A percentile compares a stretch with the other conserved stretches of the same genome.
Evolutionary conservation across 2,113 vertebrate genomes (phyloP).

Genomic region (Aphyosemion australe): DNA sequence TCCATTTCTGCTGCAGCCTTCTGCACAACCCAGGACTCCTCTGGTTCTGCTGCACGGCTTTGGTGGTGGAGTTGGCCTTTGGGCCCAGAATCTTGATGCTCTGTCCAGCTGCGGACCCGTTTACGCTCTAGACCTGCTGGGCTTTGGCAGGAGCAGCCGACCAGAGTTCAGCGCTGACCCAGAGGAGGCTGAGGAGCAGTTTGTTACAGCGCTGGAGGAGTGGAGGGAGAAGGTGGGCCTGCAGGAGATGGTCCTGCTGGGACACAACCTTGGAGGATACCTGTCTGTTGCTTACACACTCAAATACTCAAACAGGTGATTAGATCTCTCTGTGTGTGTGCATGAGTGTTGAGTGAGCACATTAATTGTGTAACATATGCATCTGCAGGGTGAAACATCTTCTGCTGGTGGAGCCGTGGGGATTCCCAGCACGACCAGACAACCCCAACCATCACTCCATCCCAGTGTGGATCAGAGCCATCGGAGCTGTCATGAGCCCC

Average conservation of each 20-base stretch:
- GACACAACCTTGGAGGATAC: slow-evolving; percentile 93
- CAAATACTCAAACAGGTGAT: slow-evolving; percentile 86
- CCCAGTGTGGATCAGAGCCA: slow-evolving; percentile 93
- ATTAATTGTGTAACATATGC: not conserved
- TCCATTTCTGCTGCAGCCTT: not conserved
- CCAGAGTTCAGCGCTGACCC: slow-evolving; percentile 84
- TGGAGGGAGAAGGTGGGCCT: slow-evolving; percentile 87
- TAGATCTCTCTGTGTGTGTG: not conserved
- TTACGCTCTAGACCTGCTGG: slow-evolving; percentile 90
- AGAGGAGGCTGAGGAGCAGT: slow-evolving; percentile 86
- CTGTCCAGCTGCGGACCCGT: slow-evolving; percentile 84
- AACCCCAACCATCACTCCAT: slow-evolving; percentile 84
- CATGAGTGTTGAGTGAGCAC: not conserved
- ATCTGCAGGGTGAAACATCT: slow-evolving; percentile 87
- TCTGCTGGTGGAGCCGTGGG: slow-evolving; percentile 96
- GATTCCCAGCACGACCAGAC: slow-evolving; percentile 90
- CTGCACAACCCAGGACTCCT: slow-evolving; percentile 73
- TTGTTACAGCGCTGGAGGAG: slow-evolving; percentile 89
- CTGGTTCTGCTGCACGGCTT: slow-evolving; percentile 93
- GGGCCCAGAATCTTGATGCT: slow-evolving; percentile 90
- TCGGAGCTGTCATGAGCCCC: slow-evolving; percentile 89
- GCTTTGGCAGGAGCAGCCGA: slow-evolving; percentile 91
- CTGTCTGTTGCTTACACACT: slow-evolving; percentile 89
- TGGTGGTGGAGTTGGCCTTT: slow-evolving; percentile 90
- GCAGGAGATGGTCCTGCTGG: slow-evolving; percentile 89